Evolutionary conservation across 2,113 vertebrate genomes (phyloP).

Genomic region (Petrocephalus microphthalmus): DNA sequence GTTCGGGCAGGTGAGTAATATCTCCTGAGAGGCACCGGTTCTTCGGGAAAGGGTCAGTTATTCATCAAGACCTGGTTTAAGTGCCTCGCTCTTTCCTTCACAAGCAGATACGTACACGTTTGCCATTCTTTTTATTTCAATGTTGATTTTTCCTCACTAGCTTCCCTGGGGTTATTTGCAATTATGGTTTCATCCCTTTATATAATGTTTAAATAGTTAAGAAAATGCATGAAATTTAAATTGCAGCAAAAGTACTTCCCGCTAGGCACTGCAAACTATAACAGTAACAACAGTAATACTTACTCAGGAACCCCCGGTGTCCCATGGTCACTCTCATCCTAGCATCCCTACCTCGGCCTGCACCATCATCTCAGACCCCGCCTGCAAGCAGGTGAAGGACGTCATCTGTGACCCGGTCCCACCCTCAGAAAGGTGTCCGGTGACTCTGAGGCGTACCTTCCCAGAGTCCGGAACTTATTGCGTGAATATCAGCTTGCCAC

Average conservation of each 20-base stretch:
- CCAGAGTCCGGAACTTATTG: constrained; percentile 77
- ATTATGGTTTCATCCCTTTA: neutral
- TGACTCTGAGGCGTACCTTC: constrained; percentile 73
- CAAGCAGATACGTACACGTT: neutral
- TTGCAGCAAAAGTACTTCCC: neutral
- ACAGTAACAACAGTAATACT: neutral
- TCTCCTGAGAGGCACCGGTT: neutral
- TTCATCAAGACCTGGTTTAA: neutral
- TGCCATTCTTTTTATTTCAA: neutral
- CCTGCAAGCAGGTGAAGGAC: constrained; percentile 63
- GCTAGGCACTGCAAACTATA: neutral
- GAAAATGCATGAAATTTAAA: neutral
- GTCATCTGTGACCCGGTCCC: constrained; percentile 64
- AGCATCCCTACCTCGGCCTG: constrained; percentile 82
- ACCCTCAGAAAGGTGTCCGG: constrained; percentile 51
- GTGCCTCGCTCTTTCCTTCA: neutral
- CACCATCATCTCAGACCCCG: constrained; percentile 72
- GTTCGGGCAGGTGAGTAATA: constrained; percentile 73
- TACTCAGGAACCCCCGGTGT: neutral
- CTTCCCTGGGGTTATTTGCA: neutral
- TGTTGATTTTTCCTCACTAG: neutral
- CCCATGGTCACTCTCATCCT: constrained; percentile 5
- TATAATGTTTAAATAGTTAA: neutral
- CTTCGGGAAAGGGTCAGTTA: neutral
- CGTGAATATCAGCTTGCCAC: constrained; percentile 80